These are phyloP conservation scores for Centruroides sculpturatus DNA, from an alignment of 1,140 invertebrate genomes.

Conservation along the genomic window DNA sequence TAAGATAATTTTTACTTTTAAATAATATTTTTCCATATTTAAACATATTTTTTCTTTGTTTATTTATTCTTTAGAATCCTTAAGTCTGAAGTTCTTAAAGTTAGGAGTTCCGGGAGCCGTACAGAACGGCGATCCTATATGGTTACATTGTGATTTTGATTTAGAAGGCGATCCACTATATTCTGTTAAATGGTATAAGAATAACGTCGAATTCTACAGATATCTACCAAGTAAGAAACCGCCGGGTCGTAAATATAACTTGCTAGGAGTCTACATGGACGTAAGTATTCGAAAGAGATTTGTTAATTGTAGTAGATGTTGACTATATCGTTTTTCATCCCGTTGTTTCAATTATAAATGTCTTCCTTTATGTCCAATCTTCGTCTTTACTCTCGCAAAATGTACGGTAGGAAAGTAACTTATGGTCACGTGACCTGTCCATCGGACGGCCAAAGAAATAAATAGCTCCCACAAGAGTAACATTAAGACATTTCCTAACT, in stretches of 20 bases:
- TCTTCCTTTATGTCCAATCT: too few species aligned
- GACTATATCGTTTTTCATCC: too few species aligned
- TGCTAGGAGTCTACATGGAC: constrained; percentile 17
- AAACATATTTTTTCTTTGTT: too few species aligned
- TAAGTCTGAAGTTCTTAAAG: constrained; percentile 13
- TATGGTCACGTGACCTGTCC: too few species aligned
- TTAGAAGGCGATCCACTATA: constrained; percentile 19
- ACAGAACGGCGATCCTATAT: constrained; percentile 14
- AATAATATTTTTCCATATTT: too few species aligned
- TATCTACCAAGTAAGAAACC: constrained; percentile 11
- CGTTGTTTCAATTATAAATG: too few species aligned
- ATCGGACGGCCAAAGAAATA: too few species aligned
- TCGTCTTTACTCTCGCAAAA: too few species aligned
- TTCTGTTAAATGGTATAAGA: constrained; percentile 20
- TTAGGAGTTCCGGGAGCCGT: constrained; percentile 20
- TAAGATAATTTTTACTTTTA: too few species aligned
- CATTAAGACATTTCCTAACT: too few species aligned
- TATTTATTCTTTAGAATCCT: neutral
- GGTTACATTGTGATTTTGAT: constrained; percentile 19
- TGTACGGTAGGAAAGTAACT: too few species aligned
- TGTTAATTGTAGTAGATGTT: neutral
- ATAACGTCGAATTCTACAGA: constrained; percentile 20
- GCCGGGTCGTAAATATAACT: constrained; percentile 13
- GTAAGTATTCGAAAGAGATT: constrained; percentile 12
- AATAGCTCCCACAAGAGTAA: too few species aligned